Evolutionary conservation across 2,113 vertebrate species (phyloP).

Genomic region (Erpornis zantholeuca): DNA sequence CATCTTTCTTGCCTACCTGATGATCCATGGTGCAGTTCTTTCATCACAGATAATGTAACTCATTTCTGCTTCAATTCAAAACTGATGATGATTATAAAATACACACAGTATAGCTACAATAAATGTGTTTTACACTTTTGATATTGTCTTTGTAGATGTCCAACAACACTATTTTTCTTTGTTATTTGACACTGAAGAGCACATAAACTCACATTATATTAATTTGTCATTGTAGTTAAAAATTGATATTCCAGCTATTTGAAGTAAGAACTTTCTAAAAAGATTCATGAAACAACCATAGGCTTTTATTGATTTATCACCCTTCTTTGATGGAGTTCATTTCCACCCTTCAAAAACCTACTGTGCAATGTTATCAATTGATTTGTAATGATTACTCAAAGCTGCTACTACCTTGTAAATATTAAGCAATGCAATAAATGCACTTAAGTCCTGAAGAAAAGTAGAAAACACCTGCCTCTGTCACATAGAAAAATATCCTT

Average conservation of each 20-base stretch:
- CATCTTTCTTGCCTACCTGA: neutral
- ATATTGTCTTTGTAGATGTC: neutral
- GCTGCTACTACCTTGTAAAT: neutral
- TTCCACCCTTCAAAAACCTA: neutral
- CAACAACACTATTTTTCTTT: neutral
- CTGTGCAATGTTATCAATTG: neutral
- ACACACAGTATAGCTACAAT: neutral
- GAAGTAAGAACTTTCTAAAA: neutral
- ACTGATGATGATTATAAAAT: neutral
- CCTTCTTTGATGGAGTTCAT: neutral
- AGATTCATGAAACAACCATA: neutral
- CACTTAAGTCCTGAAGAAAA: neutral
- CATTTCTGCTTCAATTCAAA: neutral
- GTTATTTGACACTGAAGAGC: neutral
- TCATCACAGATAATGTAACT: fast-evolving
- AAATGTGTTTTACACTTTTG: neutral
- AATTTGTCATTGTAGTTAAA: neutral
- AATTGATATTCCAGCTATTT: neutral
- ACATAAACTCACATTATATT: neutral
- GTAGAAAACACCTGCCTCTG: neutral
- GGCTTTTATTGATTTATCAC: neutral
- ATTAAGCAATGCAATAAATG: neutral
- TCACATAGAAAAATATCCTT: neutral
- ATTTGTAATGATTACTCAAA: conserved; percentile 10
- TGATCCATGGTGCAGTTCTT: neutral